phyloP scores from a whole-genome alignment of 1,140 invertebrate genomes.

The Drosophila triauraria region DNA sequence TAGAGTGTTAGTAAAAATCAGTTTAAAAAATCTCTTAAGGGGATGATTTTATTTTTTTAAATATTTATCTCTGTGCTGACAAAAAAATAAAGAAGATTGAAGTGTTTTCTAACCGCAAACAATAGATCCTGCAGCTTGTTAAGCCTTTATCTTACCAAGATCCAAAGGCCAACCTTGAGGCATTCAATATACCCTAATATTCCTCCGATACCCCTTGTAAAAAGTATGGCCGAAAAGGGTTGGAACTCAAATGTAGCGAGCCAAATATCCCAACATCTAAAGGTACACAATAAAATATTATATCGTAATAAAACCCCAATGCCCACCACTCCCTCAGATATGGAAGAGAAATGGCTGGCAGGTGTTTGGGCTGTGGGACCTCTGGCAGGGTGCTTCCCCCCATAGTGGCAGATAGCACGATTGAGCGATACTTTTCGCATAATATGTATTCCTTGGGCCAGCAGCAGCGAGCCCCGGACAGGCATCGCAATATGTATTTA shows the following conservation, averaged over 20 bases:
- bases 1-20: neutral
- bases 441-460: constrained; percentile 56
- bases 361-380: constrained; percentile 2
- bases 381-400: neutral
- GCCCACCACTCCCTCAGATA: constrained; percentile 58
- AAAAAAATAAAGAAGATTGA: neutral
- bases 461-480: constrained; percentile 30
- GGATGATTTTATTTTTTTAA: no score
- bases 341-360: constrained; percentile 45
- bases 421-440: constrained; percentile 72
- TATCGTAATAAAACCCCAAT: constrained; percentile 73
- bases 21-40: neutral
- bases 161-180: no score
- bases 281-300: constrained; percentile 81
- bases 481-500: constrained; percentile 68
- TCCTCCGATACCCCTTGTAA: neutral
- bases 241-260: constrained; percentile 49
- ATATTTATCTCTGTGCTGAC: neutral
- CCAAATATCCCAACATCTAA: constrained; percentile 72
- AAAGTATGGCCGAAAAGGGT: constrained; percentile 38
- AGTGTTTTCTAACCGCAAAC: neutral
- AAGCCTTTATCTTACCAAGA: no score
- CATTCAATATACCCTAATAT: neutral
- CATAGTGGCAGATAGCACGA: constrained; percentile 40
- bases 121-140: neutral